These are phyloP conservation scores for Chondrosia reniformis DNA, from an alignment of 37 sponge, comb jelly and placozoan genomes.

Conservation along the genomic window DNA sequence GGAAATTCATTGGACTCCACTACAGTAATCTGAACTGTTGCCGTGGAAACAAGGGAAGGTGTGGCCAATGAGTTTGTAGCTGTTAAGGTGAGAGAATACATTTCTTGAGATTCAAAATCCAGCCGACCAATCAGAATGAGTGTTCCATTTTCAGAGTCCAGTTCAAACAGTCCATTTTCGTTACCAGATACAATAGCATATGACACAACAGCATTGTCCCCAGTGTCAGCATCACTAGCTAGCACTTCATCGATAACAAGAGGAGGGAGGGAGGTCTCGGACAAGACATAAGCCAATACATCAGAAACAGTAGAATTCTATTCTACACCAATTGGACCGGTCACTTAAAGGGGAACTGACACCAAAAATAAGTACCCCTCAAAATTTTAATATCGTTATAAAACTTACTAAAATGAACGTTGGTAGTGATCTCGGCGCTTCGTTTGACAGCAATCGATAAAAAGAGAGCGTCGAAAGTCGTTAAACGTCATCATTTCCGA, in stretches of 20 bases:
- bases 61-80: neutral
- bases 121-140: neutral
- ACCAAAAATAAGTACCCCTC: no score
- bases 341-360: no score
- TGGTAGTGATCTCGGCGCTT: no score
- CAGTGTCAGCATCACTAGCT: slow-evolving; percentile 55
- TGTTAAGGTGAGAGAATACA: neutral
- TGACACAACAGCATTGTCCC: slow-evolving; percentile 33
- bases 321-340: no score
- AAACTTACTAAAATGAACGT: no score
- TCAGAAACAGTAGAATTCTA: no score
- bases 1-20: slow-evolving; percentile 44
- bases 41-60: neutral
- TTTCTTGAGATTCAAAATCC: slow-evolving; percentile 15
- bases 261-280: slow-evolving; percentile 14
- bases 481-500: no score
- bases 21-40: slow-evolving; percentile 15
- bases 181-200: slow-evolving; percentile 12
- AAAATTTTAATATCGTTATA: no score
- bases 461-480: no score
- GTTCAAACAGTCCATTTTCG: neutral
- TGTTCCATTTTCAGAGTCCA: neutral
- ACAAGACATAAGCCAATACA: no score
- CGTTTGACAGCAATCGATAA: no score
- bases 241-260: neutral